Percentiles rank a stretch among this genome's conserved stretches.
Conservation (phyloP, 2,113 vertebrate species). For the Zosterops japonicus region DNA sequence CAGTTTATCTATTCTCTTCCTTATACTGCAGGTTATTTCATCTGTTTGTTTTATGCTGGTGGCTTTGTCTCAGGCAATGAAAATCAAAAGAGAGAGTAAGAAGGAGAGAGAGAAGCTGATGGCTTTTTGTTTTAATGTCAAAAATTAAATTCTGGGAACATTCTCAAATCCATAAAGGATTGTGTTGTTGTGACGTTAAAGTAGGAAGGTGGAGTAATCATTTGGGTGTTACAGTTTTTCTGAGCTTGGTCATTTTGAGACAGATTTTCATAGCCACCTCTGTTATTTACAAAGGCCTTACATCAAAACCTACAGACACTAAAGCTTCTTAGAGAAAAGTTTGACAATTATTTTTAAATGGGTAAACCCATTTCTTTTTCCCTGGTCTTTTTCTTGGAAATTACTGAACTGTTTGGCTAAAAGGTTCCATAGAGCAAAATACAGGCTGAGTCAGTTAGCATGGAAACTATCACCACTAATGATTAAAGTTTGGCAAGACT, state of each 20-base stretch:
- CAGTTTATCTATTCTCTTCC: neutral
- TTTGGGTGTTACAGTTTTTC: neutral
- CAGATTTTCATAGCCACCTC: neutral
- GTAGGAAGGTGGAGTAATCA: neutral
- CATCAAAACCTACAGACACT: neutral
- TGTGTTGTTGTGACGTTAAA: neutral
- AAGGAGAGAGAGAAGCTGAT: neutral
- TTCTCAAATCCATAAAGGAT: neutral
- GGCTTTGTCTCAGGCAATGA: neutral
- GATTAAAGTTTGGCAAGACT: conserved; percentile 1
- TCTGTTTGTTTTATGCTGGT: neutral
- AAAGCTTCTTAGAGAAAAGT: neutral
- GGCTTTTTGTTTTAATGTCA: neutral
- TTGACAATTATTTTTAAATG: neutral
- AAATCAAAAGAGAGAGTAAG: neutral
- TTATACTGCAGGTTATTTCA: neutral
- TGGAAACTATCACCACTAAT: conserved; percentile 10
- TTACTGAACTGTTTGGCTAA: conserved; percentile 8
- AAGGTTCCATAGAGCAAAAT: conserved; percentile 1
- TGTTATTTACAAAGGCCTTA: neutral
- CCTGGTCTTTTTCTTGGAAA: conserved; percentile 35
- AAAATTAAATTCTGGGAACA: neutral
- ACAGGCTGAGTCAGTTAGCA: conserved; percentile 27
- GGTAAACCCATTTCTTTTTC: neutral
- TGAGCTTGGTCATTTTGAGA: neutral